Evolutionary conservation across 1,140 invertebrate species (phyloP).

Genomic region (Diorhabda sublineata): DNA sequence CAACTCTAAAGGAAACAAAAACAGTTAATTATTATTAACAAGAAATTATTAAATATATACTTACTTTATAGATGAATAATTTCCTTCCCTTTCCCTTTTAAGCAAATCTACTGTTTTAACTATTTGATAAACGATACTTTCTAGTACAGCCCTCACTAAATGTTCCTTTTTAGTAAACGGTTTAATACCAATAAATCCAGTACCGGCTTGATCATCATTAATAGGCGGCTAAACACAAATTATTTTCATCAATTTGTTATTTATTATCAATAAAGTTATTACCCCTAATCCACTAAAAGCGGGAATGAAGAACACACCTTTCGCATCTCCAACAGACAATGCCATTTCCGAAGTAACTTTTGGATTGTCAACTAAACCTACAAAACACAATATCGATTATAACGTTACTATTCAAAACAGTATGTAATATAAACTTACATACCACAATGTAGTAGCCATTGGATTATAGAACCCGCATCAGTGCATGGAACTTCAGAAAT

Average conservation of each 20-base stretch:
- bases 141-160: constrained; percentile 76
- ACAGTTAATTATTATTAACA: not conserved
- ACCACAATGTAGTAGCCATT: constrained; percentile 81
- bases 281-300: constrained; percentile 89
- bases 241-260: not conserved
- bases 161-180: constrained; percentile 74
- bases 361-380: constrained; percentile 68
- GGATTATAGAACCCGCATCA: constrained; percentile 83
- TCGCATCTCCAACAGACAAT: constrained; percentile 64
- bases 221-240: constrained; percentile 68
- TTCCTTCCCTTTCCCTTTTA: constrained; percentile 59
- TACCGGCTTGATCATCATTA: constrained; percentile 76
- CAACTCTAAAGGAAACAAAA: constrained; percentile 58
- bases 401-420: not conserved
- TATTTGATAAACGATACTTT: constrained; percentile 82
- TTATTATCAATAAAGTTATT: constrained; percentile 30
- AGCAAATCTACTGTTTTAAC: constrained; percentile 70
- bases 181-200: constrained; percentile 82
- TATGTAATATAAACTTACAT: constrained; percentile 25
- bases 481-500: constrained; percentile 80
- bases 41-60: not conserved
- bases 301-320: constrained; percentile 86
- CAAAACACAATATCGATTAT: constrained; percentile 1
- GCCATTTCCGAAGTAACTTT: constrained; percentile 68
- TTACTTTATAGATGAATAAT: constrained; percentile 24